These are phyloP conservation scores for Glomeris marginata DNA, from an alignment of 2,888 invertebrate genomes.

Conservation along the genomic window DNA sequence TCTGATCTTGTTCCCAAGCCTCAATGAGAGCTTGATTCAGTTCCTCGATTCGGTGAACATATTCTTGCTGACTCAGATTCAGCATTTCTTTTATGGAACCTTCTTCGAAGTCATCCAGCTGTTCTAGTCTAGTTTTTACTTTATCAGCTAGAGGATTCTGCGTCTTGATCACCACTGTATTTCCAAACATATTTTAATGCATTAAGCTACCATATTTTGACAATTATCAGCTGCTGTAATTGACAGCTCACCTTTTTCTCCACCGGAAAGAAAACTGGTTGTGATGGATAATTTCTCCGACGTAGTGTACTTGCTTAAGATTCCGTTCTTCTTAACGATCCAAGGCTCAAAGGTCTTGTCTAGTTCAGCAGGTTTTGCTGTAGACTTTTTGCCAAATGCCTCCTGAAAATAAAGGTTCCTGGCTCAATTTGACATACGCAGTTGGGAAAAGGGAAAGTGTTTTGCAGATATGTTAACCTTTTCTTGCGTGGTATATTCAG, in stretches of 20 bases:
- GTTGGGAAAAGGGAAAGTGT: too few species aligned
- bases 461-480: too few species aligned
- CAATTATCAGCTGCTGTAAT: neutral
- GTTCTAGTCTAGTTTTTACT: conserved; percentile 77
- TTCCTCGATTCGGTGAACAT: conserved; percentile 70
- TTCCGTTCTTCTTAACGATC: conserved; percentile 54
- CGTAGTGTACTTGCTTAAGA: conserved; percentile 80
- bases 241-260: conserved; percentile 52
- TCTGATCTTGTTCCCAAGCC: conserved; percentile 89
- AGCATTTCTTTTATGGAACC: conserved; percentile 69
- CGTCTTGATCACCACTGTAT: conserved; percentile 59
- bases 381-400: conserved; percentile 8
- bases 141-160: conserved; percentile 69
- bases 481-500: conserved; percentile 16
- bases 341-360: conserved; percentile 53
- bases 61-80: conserved; percentile 85
- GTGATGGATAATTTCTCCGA: conserved; percentile 82
- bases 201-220: neutral
- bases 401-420: too few species aligned
- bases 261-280: conserved; percentile 69
- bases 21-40: conserved; percentile 76
- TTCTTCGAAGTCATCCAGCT: conserved; percentile 89
- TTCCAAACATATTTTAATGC: conserved; percentile 17
- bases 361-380: conserved; percentile 1
- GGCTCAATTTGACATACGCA: too few species aligned